Conservation (phyloP, 2,888 invertebrate species). For the Heliconius erato region DNA sequence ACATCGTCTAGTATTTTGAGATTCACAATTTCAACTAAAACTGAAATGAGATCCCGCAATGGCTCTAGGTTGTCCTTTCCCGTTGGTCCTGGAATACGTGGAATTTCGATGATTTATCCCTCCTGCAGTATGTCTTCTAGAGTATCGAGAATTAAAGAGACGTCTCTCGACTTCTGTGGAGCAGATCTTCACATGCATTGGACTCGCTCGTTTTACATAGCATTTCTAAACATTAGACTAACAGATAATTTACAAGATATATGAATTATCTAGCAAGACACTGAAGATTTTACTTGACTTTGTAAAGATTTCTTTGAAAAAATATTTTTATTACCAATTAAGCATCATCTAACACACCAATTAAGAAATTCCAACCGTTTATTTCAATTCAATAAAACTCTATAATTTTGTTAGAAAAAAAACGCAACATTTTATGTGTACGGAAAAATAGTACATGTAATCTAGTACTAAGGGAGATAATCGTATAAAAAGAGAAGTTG, state of each 20-base stretch:
- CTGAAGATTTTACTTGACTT: not conserved
- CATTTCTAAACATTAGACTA: not conserved
- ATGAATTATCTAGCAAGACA: not conserved
- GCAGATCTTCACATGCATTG: too few species aligned
- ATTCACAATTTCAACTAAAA: too few species aligned
- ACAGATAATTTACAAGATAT: not conserved
- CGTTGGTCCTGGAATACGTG: too few species aligned
- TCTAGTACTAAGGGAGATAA: constrained; percentile 36
- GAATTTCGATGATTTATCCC: too few species aligned
- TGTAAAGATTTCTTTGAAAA: not conserved
- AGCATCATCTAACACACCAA: constrained; percentile 65
- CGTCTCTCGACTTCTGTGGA: too few species aligned
- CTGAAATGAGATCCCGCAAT: too few species aligned
- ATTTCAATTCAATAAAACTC: constrained; percentile 59
- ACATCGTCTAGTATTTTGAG: too few species aligned
- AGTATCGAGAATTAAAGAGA: too few species aligned
- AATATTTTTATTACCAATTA: constrained; percentile 59
- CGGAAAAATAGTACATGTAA: constrained; percentile 43
- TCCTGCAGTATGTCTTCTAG: too few species aligned
- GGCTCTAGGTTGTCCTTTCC: too few species aligned
- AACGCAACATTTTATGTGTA: not conserved
- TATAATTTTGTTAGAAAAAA: constrained; percentile 30
- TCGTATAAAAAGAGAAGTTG: constrained; percentile 58
- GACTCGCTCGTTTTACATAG: too few species aligned
- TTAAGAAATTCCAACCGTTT: constrained; percentile 50